A percentile compares a stretch with the other conserved stretches of the same genome.
phyloP scores from a whole-genome alignment of 1,140 invertebrate genomes.

The Drosophila malerkotliana region DNA sequence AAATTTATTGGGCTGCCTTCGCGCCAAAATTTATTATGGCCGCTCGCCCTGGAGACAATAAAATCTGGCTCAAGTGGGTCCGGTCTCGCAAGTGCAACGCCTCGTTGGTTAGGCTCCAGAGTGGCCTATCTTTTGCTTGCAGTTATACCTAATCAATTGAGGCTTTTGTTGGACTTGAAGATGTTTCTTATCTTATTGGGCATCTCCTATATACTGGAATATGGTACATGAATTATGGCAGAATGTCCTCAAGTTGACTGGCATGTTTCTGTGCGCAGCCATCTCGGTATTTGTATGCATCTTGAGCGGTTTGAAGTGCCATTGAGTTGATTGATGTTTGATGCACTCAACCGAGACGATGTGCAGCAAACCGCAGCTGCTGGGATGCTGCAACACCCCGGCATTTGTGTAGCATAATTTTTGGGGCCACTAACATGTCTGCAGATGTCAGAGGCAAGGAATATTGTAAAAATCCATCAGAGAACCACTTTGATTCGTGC shows the following conservation, averaged over 20 bases:
- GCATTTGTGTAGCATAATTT: conserved; percentile 76
- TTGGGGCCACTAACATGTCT: conserved; percentile 42
- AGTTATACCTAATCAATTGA: not conserved
- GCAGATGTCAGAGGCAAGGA: conserved; percentile 40
- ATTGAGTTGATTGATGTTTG: conserved; percentile 82
- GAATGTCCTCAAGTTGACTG: conserved; percentile 28
- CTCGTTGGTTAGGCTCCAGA: conserved; percentile 58
- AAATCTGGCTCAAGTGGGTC: conserved; percentile 32
- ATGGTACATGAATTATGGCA: conserved; percentile 20
- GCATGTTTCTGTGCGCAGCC: conserved; percentile 18
- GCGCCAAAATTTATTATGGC: conserved; percentile 54
- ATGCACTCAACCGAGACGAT: conserved; percentile 79
- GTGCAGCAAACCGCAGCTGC: conserved; percentile 77
- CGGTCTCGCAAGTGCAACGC: conserved; percentile 49
- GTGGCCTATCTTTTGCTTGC: not conserved
- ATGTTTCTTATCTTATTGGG: not conserved
- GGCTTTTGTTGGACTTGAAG: not conserved
- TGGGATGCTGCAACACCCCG: conserved; percentile 19
- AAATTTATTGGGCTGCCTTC: conserved; percentile 63
- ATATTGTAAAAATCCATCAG: conserved; percentile 25
- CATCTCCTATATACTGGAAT: not conserved
- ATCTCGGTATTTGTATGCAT: conserved; percentile 34
- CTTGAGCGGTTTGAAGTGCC: conserved; percentile 54
- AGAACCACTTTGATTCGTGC: conserved; percentile 25
- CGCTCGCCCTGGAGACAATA: conserved; percentile 27